Conservation (phyloP, 30 jellyfish, hydroid and myxozoan genomes). For the Turritopsis dohrnii region DNA sequence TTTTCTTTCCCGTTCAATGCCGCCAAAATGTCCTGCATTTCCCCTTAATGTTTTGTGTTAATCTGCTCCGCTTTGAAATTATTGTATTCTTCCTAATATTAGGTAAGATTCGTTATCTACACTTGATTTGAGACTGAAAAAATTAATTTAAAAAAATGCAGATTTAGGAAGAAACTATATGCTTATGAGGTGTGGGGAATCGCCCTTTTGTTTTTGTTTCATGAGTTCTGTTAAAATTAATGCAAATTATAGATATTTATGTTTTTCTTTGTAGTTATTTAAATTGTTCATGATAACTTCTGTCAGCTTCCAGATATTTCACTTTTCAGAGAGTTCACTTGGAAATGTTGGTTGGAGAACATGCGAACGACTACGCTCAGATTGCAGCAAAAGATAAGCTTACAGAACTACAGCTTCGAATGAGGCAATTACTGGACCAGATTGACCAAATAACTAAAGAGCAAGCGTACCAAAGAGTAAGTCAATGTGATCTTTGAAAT, state of each 20-base stretch:
- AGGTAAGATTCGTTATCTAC: too few species aligned
- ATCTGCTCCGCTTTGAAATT: too few species aligned
- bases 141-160: too few species aligned
- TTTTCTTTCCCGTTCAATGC: too few species aligned
- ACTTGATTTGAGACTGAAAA: too few species aligned
- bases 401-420: slow-evolving; percentile 78
- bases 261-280: neutral
- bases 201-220: neutral
- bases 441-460: slow-evolving; percentile 93
- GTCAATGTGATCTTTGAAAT: too few species aligned
- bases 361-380: slow-evolving; percentile 84
- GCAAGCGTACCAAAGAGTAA: slow-evolving; percentile 91
- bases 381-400: slow-evolving; percentile 91
- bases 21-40: too few species aligned
- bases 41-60: too few species aligned
- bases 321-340: slow-evolving; percentile 68
- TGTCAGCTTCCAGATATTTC: neutral
- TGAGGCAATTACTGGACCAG: slow-evolving; percentile 88
- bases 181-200: neutral
- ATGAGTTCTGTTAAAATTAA: neutral
- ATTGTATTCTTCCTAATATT: too few species aligned
- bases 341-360: slow-evolving; percentile 81
- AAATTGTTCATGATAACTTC: neutral
- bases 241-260: neutral
- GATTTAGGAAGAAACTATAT: too few species aligned